Evolutionary conservation across 2,888 invertebrate species (phyloP).

Genomic region (Diarsia rubi): DNA sequence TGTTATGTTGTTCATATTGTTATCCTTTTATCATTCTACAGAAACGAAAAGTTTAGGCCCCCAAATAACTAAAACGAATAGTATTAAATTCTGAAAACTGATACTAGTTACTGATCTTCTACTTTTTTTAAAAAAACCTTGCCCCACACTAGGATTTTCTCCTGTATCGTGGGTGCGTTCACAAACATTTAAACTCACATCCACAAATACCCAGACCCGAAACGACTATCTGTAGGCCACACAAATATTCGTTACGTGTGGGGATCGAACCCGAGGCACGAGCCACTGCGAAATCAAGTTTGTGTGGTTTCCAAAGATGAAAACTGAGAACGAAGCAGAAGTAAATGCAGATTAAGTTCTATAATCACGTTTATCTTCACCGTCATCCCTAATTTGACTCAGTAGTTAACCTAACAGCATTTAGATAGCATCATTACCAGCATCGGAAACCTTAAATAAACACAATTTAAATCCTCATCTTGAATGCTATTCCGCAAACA

Average conservation of each 20-base stretch:
- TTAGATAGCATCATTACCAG: constrained; percentile 41
- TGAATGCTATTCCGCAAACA: constrained; percentile 43
- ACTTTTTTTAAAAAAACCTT: no score
- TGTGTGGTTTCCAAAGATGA: neutral
- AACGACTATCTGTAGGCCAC: no score
- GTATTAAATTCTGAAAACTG: neutral
- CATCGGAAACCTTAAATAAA: constrained; percentile 40
- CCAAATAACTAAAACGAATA: neutral
- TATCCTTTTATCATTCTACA: neutral
- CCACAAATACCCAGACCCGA: no score
- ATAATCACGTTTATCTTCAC: constrained; percentile 1
- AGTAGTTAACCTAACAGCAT: constrained; percentile 27
- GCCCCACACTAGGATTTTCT: no score
- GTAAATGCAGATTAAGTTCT: constrained; percentile 14
- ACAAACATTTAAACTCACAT: no score
- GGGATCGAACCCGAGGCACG: no score
- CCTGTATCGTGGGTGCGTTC: no score
- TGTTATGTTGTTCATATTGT: neutral
- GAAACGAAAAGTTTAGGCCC: neutral
- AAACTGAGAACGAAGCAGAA: neutral
- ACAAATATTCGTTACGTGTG: no score
- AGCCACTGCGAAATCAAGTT: no score
- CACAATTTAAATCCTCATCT: constrained; percentile 34
- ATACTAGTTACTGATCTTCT: neutral
- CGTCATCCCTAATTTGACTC: constrained; percentile 11